A percentile compares a stretch with the other conserved stretches of the same genome.
phyloP scores from a whole-genome alignment of 2,797 vertebrate species.

The Sarcoramphus papa region DNA sequence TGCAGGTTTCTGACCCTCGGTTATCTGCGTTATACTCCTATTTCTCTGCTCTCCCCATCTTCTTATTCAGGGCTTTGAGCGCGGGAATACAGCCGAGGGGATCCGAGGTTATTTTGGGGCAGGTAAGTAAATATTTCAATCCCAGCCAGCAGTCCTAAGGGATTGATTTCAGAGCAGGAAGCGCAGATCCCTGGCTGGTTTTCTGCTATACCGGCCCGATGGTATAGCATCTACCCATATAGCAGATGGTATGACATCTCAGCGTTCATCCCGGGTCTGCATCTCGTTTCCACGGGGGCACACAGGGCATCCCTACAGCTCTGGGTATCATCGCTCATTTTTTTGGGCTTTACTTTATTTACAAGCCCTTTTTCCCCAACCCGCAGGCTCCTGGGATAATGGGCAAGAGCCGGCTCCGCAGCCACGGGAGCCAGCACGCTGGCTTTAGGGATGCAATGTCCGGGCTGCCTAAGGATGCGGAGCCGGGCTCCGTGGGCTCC shows the following conservation, averaged over 20 bases:
- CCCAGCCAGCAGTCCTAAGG: background rate
- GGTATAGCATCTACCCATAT: background rate
- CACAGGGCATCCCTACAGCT: background rate
- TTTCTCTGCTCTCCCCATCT: background rate
- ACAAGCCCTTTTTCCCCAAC: background rate
- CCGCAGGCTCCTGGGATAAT: background rate
- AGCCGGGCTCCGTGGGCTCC: background rate
- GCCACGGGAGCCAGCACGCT: accelerated
- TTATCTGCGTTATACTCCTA: accelerated
- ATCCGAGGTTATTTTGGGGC: background rate
- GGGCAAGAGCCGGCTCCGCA: background rate
- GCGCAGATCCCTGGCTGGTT: accelerated
- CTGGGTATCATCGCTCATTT: background rate
- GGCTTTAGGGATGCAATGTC: background rate
- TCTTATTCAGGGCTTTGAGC: background rate
- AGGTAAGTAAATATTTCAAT: background rate
- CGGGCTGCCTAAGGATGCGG: background rate
- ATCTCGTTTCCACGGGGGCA: accelerated
- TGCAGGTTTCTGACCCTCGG: background rate
- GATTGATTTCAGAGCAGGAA: background rate
- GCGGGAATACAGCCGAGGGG: background rate
- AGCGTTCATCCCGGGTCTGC: background rate
- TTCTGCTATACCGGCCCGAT: accelerated
- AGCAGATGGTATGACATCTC: background rate
- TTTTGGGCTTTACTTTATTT: background rate